Base-by-base conservation (phyloP, 1,140 invertebrate species). In the Globodera ellingtonae region DNA sequence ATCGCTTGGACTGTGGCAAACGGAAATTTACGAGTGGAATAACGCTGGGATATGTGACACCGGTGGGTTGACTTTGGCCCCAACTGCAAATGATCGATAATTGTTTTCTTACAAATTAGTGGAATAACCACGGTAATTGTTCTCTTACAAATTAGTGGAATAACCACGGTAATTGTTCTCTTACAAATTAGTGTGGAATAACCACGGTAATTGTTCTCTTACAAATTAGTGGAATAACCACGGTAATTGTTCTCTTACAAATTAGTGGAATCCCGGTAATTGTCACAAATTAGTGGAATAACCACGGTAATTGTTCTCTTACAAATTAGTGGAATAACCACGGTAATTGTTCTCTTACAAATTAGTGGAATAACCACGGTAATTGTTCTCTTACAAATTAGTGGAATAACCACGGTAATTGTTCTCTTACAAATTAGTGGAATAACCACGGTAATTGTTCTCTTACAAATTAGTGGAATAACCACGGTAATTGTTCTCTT, bases 341-440 rank as follows among this genome's bases (percentile, higher is more conserved):
- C 91, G 96, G 96, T 46, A 21, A 3, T 66, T 47, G 21, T 44
- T 8, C 56, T 79, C 79, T 92, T 92, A 24, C 24, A 24, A 24
- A 24, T 84, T 86, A 97, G 95, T 98, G 96, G 96, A 98, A 98
- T 89, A 93, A 91, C 80, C 94, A 95, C 91, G 96, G 96, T 46
- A 21, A 3, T 66, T 47, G 21, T 44, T 8, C 56, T 79, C 79
- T 92, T 92, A 24, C 24, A 24, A 24, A 24, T 84, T 86, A 97
- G 95, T 98, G 96, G 96, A 98, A 98, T 89, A 93, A 91, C 80
- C 94, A 95, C 91, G 96, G 96, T 46, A 21, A 3, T 66, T 47
- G 21, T 44, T 8, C 56, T 79, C 79, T 92, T 92, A 24, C 24
- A 24, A 24, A 24, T 84, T 86, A 97, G 95, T 98, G 96, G 96